Conservation (phyloP, 92 coral and sea anemone genomes). For the Plumapathes pennacea region DNA sequence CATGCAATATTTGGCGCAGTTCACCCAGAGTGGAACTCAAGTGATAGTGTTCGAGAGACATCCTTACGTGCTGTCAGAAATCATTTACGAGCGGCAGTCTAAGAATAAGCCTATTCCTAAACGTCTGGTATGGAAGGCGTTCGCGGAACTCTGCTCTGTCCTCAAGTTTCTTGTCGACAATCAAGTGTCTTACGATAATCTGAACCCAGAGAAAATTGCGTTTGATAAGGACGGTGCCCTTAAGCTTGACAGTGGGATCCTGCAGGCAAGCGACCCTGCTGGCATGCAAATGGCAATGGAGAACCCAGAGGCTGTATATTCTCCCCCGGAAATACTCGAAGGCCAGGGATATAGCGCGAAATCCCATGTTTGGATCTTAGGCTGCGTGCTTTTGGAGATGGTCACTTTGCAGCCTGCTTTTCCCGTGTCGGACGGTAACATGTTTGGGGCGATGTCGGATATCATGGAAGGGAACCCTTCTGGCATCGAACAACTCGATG, state of each 20-base stretch:
- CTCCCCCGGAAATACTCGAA: constrained; percentile 84
- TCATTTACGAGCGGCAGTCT: constrained; percentile 52
- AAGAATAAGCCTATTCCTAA: constrained; percentile 70
- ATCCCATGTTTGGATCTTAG: constrained; percentile 81
- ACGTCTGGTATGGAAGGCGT: constrained; percentile 85
- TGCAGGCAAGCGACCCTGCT: constrained; percentile 56
- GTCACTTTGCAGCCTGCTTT: constrained; percentile 88
- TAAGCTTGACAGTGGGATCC: constrained; percentile 84
- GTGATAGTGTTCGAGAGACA: constrained; percentile 88
- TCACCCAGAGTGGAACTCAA: constrained; percentile 76
- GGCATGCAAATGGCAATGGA: constrained; percentile 71
- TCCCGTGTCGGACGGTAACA: constrained; percentile 81
- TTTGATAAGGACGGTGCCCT: constrained; percentile 79
- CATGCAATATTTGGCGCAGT: constrained; percentile 52
- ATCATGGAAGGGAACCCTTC: constrained; percentile 92
- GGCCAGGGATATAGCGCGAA: constrained; percentile 72
- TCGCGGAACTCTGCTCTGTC: constrained; percentile 77
- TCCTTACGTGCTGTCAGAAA: constrained; percentile 70
- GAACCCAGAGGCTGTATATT: constrained; percentile 70
- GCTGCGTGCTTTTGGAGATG: constrained; percentile 82
- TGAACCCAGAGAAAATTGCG: constrained; percentile 78
- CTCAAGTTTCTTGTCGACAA: constrained; percentile 70
- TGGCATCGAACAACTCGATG: constrained; percentile 3
- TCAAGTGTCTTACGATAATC: constrained; percentile 63
- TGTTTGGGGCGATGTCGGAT: constrained; percentile 87